Evolutionary conservation across 2,888 invertebrate genomes (phyloP).

Genomic region (Cryptus viduatorius): DNA sequence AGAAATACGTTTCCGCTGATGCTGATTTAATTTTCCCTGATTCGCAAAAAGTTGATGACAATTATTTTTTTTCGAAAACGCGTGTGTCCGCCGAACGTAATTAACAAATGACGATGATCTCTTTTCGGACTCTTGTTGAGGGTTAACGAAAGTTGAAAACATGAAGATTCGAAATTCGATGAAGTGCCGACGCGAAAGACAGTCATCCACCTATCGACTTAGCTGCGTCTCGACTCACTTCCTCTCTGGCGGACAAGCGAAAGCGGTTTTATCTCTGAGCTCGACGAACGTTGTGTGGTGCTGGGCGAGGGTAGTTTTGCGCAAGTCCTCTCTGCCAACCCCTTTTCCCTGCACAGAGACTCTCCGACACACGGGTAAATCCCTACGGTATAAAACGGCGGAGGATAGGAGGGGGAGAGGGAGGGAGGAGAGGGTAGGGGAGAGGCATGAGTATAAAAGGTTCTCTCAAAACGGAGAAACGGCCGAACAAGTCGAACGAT

Average conservation of each 20-base stretch:
- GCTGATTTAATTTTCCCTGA: too few species aligned
- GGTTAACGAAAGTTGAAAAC: neutral
- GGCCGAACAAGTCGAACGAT: constrained; percentile 34
- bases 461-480: constrained; percentile 29
- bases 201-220: constrained; percentile 56
- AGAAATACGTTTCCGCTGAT: neutral
- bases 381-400: constrained; percentile 32
- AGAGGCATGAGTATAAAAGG: constrained; percentile 25
- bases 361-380: constrained; percentile 29
- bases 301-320: constrained; percentile 47
- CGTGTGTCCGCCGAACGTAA: neutral
- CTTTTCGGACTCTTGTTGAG: neutral
- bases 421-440: too few species aligned
- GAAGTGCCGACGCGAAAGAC: constrained; percentile 18
- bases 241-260: constrained; percentile 48
- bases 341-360: constrained; percentile 16
- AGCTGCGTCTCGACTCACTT: constrained; percentile 41
- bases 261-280: constrained; percentile 46
- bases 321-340: constrained; percentile 58
- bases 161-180: neutral
- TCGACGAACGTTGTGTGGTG: constrained; percentile 26
- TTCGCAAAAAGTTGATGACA: too few species aligned
- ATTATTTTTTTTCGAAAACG: neutral
- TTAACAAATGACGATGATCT: neutral
- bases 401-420: neutral